Evolutionary conservation across 2,888 invertebrate genomes (phyloP).

Genomic region (Callyntrura guangdongensis): DNA sequence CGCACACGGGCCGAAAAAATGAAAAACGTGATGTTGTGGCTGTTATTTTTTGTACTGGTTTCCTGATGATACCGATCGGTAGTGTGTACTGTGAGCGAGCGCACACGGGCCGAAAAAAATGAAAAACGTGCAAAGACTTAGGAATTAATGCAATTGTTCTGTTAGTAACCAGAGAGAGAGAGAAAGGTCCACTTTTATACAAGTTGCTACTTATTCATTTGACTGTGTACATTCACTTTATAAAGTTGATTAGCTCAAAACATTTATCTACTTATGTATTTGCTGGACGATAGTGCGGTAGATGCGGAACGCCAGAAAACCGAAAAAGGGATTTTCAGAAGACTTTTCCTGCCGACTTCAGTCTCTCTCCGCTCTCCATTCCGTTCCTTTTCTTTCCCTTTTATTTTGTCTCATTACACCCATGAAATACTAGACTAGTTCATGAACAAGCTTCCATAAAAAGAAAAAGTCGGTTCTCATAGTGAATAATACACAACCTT

Average conservation of each 20-base stretch:
- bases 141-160: not conserved
- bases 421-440: not conserved
- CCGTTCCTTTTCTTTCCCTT: not conserved
- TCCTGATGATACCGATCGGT: not conserved
- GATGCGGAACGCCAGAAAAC: not conserved
- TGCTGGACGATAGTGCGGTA: not conserved
- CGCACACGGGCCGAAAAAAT: too few species aligned
- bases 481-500: not conserved
- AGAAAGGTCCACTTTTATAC: too few species aligned
- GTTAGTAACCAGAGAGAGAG: too few species aligned
- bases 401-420: slow-evolving; percentile 18
- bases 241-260: slow-evolving; percentile 28
- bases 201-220: not conserved
- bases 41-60: not conserved
- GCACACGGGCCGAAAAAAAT: not conserved
- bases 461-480: not conserved
- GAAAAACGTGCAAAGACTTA: slow-evolving; percentile 2
- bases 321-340: not conserved
- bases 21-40: too few species aligned
- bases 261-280: slow-evolving; percentile 1
- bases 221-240: not conserved
- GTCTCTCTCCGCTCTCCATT: too few species aligned
- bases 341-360: not conserved
- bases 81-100: not conserved
- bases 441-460: not conserved